phyloP scores from a whole-genome alignment of 23 tunicate species.

The Trididemnum clinides region DNA sequence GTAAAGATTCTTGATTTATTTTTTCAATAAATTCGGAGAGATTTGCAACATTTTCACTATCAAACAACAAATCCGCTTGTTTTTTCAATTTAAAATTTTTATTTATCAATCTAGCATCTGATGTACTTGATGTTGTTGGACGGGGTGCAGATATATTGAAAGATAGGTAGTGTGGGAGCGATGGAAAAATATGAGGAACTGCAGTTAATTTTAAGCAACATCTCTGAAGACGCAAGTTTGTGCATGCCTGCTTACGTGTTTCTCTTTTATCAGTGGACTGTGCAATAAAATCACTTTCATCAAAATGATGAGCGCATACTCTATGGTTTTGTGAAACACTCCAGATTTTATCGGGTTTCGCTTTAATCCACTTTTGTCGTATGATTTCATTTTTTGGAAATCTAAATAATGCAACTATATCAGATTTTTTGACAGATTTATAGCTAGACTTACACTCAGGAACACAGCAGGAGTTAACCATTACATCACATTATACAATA shows the following conservation, averaged over 20 bases:
- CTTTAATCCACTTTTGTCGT: not conserved
- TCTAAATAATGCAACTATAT: not conserved
- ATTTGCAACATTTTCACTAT: not conserved
- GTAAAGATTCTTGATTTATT: not conserved
- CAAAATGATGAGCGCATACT: slow-evolving; percentile 5
- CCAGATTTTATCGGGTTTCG: not conserved
- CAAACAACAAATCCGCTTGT: not conserved
- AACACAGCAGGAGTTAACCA: slow-evolving; percentile 20
- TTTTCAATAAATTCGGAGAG: not conserved
- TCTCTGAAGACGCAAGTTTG: not conserved
- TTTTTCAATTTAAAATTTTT: not conserved
- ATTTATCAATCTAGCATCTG: not conserved
- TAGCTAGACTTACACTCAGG: slow-evolving; percentile 15
- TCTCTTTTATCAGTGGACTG: not conserved
- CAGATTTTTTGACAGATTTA: not conserved
- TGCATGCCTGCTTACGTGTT: not conserved
- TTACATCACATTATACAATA: not conserved
- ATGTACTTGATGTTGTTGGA: slow-evolving; percentile 11
- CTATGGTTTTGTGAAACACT: slow-evolving; percentile 5
- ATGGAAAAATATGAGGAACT: slow-evolving; percentile 4
- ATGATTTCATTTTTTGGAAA: not conserved
- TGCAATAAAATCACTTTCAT: not conserved
- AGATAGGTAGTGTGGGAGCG: not conserved
- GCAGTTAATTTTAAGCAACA: slow-evolving; percentile 5
- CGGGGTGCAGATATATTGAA: not conserved